phyloP scores from a whole-genome alignment of 1,140 invertebrate genomes.

The Apocrypta bakeri region DNA sequence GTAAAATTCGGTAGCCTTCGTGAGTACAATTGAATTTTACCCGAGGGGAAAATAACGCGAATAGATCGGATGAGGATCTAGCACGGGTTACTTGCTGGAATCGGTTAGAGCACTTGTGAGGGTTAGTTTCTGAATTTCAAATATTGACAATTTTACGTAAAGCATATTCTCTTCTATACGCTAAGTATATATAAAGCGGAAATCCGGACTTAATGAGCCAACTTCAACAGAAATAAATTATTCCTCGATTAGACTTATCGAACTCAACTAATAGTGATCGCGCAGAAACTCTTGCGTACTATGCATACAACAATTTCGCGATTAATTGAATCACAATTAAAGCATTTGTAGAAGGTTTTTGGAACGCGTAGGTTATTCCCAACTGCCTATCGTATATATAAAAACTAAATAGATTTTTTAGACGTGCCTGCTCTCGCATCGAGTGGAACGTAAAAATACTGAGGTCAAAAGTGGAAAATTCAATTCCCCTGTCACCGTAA shows the following conservation, averaged over 20 bases:
- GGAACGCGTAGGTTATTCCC: background rate
- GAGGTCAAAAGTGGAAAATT: background rate
- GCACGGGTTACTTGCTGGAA: background rate
- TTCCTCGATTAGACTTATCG: background rate
- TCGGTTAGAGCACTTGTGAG: background rate
- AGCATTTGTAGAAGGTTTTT: background rate
- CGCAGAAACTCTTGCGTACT: too few relatives aligned
- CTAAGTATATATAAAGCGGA: too few relatives aligned
- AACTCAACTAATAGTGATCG: background rate
- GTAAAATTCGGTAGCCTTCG: background rate
- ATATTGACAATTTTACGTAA: too few relatives aligned
- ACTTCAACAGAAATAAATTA: background rate
- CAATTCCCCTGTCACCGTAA: background rate
- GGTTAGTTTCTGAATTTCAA: background rate
- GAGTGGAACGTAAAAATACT: too few relatives aligned
- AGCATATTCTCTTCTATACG: too few relatives aligned
- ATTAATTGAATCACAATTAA: background rate
- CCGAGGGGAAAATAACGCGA: background rate
- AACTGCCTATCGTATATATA: background rate
- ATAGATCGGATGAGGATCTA: too few relatives aligned
- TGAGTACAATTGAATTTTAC: slow-evolving; percentile 25
- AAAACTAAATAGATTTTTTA: background rate
- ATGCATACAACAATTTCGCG: background rate
- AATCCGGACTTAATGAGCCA: too few relatives aligned
- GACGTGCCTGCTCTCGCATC: too few relatives aligned